Base-by-base conservation (phyloP, 2,797 vertebrate genomes). In the Syngnathus acus region DNA sequence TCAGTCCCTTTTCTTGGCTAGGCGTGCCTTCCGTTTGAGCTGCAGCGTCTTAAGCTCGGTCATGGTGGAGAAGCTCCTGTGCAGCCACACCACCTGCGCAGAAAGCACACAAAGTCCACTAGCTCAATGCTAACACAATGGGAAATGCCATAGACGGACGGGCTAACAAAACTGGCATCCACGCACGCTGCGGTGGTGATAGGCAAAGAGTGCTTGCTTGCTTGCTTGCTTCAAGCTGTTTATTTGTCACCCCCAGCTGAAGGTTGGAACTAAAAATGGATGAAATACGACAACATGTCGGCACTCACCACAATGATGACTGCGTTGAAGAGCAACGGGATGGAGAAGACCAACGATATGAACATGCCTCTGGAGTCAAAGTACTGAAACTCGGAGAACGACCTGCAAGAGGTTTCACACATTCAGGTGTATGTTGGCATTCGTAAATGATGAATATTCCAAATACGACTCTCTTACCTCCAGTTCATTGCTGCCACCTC, bases 361-460 rank as follows among this genome's bases (percentile, higher is more conserved):
- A 99, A 98, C 95, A 98, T 97, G 68, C 97, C 97, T 78, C 91
- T 93, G 16, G 95, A 98, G 73, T 98, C 96, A 72, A 99, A 99
- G 82, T 98, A 98, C 14, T 98, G 97, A 72, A 96, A 94, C 68
- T 92, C 91, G 17, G 96, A 94, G 86, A 96, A 98, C 0, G 82
- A 88, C 77, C 96, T 99, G 79, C 54, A 78, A 82, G 72, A 58
- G 51, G n/a, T 43, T 40, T 6, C 23, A 23, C 1, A 6, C 10
- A 26, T 11, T 54, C 5, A 6, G 14, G 16, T 6, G 45, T 6
- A 48, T 16, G 6, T 16, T 48, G 16, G 5, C 16, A 48, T 6
- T 48, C 45, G 6, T 10, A 11, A 40, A 47, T 47, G 6, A 42
- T 11, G 7, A 48, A 19, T 5, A 48, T 48, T 47, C 6, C 6